These are phyloP conservation scores for Myopa testacea DNA, from an alignment of 2,888 invertebrate species.

Conservation along the genomic window DNA sequence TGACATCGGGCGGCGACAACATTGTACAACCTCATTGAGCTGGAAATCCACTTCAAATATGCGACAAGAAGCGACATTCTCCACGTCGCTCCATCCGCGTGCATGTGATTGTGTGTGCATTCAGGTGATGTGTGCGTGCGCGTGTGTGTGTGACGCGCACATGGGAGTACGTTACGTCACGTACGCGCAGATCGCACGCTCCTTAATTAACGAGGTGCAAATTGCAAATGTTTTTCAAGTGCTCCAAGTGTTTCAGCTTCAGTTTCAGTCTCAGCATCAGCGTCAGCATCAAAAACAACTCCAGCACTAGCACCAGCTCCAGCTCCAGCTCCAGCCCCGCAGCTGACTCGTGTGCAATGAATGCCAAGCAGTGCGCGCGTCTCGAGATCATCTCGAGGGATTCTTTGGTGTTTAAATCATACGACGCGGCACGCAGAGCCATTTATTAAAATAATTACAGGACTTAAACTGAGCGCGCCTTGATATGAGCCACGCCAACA, in stretches of 20 bases:
- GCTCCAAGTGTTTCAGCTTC: constrained; percentile 31
- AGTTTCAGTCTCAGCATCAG: not conserved
- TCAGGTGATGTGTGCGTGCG: not conserved
- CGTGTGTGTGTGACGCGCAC: constrained; percentile 16
- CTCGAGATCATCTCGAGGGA: constrained; percentile 39
- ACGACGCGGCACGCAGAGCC: constrained; percentile 33
- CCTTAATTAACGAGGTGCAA: constrained; percentile 41
- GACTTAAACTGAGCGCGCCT: constrained; percentile 21
- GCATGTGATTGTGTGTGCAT: not conserved
- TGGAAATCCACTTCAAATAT: constrained; percentile 37
- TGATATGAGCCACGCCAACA: not conserved
- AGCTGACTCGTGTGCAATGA: not conserved
- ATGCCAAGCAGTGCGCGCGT: constrained; percentile 23
- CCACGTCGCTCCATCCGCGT: not conserved
- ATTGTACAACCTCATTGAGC: constrained; percentile 32
- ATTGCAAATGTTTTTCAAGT: constrained; percentile 36
- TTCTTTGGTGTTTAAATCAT: constrained; percentile 25
- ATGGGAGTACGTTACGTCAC: constrained; percentile 33
- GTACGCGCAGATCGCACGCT: constrained; percentile 39
- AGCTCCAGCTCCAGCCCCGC: not conserved
- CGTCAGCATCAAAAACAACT: not conserved
- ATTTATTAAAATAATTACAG: constrained; percentile 39
- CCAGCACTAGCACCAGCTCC: constrained; percentile 2
- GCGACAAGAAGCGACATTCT: constrained; percentile 15
- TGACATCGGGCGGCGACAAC: not conserved